phyloP scores from a whole-genome alignment of 1,140 invertebrate species.

The Drosophila trapezifrons region DNA sequence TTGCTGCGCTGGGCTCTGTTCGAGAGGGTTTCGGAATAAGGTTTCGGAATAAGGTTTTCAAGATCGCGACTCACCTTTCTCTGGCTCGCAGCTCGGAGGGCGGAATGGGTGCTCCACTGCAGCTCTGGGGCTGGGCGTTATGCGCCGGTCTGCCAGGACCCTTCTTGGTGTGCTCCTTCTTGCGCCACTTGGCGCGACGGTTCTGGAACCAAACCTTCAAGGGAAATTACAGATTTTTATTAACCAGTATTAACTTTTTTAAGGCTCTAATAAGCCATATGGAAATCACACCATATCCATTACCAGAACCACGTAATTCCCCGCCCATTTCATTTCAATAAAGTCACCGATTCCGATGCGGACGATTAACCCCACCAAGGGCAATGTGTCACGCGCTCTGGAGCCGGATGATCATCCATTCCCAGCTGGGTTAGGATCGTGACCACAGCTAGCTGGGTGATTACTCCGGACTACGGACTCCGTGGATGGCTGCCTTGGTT shows the following conservation, averaged over 20 bases:
- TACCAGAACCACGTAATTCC: background rate
- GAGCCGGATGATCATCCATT: slow-evolving; percentile 18
- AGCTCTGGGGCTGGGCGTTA: slow-evolving; percentile 98
- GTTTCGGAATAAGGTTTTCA: background rate
- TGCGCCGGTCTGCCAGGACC: slow-evolving; percentile 99
- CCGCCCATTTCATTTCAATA: slow-evolving; percentile 30
- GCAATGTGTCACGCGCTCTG: slow-evolving; percentile 30
- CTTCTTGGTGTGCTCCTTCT: slow-evolving; percentile 99
- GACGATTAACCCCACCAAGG: slow-evolving; percentile 32
- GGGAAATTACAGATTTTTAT: slow-evolving; percentile 1
- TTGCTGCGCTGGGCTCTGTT: slow-evolving; percentile 92
- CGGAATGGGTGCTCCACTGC: slow-evolving; percentile 98
- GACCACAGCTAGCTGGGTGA: background rate
- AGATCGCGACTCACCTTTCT: slow-evolving; percentile 87
- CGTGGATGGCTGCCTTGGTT: slow-evolving; percentile 40
- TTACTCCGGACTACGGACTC: background rate
- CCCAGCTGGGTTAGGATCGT: background rate
- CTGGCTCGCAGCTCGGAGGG: slow-evolving; percentile 95
- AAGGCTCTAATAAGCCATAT: no score
- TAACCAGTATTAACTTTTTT: no score
- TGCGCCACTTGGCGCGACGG: slow-evolving; percentile 98
- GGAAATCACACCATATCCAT: slow-evolving; percentile 18
- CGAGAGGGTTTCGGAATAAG: background rate
- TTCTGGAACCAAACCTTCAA: slow-evolving; percentile 99
- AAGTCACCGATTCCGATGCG: slow-evolving; percentile 27